A percentile compares a stretch with the other conserved stretches of the same genome.
These are phyloP conservation scores for Phrynosoma platyrhinos DNA, from an alignment of 2,113 vertebrate species.

Conservation along the genomic window DNA sequence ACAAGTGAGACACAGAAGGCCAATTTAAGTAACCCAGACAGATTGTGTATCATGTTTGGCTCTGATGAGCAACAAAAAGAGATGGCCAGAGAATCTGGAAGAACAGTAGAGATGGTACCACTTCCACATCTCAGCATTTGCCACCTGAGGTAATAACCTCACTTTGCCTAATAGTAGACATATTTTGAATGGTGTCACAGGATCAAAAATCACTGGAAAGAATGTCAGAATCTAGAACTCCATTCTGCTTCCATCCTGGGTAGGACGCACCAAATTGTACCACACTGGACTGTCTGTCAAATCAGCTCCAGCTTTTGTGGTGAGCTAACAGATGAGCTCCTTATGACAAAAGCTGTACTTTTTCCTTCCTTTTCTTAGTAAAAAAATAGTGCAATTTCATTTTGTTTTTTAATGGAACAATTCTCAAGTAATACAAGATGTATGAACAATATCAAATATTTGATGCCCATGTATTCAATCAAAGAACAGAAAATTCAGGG, in stretches of 20 bases:
- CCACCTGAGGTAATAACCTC: too few species aligned
- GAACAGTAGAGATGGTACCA: too few species aligned
- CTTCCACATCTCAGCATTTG: too few species aligned
- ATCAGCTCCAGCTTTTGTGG: not conserved
- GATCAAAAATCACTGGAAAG: too few species aligned
- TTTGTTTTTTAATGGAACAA: constrained; percentile 44
- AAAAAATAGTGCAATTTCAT: not conserved
- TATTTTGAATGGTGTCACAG: too few species aligned
- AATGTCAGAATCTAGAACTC: not conserved
- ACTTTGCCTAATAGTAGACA: too few species aligned
- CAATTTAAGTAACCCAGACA: too few species aligned
- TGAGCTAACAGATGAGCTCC: not conserved
- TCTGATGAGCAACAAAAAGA: too few species aligned
- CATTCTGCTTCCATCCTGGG: not conserved
- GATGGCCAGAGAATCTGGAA: too few species aligned
- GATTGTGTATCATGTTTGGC: too few species aligned
- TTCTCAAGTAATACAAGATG: constrained; percentile 46
- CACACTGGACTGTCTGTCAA: not conserved
- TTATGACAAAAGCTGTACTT: not conserved
- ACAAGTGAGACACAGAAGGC: too few species aligned
- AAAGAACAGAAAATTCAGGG: not conserved
- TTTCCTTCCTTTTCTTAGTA: not conserved
- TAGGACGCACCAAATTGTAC: not conserved
- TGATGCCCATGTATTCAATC: not conserved
- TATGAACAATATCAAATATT: constrained; percentile 43